These are phyloP conservation scores for Acrocephalus arundinaceus DNA, from an alignment of 2,113 vertebrate genomes.

Conservation along the genomic window DNA sequence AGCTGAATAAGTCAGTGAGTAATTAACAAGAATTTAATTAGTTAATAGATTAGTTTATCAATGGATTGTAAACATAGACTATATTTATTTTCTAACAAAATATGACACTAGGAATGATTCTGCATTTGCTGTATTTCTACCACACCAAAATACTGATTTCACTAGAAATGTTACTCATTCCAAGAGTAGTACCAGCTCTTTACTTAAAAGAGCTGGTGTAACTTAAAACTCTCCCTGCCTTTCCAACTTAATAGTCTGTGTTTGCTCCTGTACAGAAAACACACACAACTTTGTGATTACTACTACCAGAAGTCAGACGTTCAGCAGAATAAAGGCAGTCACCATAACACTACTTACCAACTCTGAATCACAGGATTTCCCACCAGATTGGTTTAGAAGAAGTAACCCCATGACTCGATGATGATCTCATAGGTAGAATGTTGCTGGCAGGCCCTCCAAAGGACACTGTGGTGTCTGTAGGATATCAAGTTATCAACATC, in stretches of 20 bases:
- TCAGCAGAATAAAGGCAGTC: neutral
- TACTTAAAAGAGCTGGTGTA: neutral
- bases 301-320: neutral
- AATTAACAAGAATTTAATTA: neutral
- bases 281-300: neutral
- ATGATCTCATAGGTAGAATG: too few relatives aligned
- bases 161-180: neutral
- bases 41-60: neutral
- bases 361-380: rapidly evolving
- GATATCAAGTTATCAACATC: too few relatives aligned
- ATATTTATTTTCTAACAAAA: neutral
- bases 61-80: neutral
- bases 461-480: rapidly evolving
- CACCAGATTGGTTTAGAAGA: neutral
- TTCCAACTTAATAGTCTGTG: neutral
- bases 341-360: neutral
- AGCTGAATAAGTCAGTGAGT: neutral
- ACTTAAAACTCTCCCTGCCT: neutral
- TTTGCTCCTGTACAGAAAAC: neutral
- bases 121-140: neutral
- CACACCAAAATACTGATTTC: neutral
- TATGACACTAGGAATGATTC: neutral
- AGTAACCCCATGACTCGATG: rapidly evolving
- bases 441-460: neutral
- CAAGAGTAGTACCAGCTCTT: neutral